Conservation (phyloP, 2,888 invertebrate species). For the Amphimallon solstitiale region DNA sequence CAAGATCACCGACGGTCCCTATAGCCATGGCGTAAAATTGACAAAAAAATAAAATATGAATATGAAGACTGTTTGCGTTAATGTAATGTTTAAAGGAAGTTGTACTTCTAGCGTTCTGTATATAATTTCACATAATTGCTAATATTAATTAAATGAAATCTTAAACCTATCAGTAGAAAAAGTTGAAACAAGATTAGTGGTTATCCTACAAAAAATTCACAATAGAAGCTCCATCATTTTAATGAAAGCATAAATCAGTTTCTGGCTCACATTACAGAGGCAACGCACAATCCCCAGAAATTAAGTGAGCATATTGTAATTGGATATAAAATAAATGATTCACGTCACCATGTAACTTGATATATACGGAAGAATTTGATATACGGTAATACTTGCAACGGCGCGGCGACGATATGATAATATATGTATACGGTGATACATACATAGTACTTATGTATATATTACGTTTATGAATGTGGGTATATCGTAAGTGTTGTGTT, state of each 20-base stretch:
- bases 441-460: too few relatives aligned
- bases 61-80: too few relatives aligned
- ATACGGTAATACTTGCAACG: neutral
- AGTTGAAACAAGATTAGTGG: neutral
- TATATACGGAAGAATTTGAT: neutral
- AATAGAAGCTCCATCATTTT: neutral
- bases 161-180: too few relatives aligned
- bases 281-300: neutral
- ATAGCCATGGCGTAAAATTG: too few relatives aligned
- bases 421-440: neutral
- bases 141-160: too few relatives aligned
- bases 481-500: neutral
- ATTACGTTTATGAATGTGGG: too few relatives aligned
- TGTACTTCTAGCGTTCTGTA: too few relatives aligned
- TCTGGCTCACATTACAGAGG: neutral
- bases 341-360: slow-evolving; percentile 3
- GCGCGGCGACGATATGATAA: neutral
- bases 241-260: slow-evolving; percentile 8
- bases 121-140: too few relatives aligned
- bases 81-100: too few relatives aligned
- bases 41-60: too few relatives aligned
- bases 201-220: neutral
- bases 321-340: slow-evolving; percentile 9
- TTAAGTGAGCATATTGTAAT: neutral
- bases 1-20: too few relatives aligned